Evolutionary conservation across 2,888 invertebrate genomes (phyloP).

Genomic region (Siphlonurus alternatus): DNA sequence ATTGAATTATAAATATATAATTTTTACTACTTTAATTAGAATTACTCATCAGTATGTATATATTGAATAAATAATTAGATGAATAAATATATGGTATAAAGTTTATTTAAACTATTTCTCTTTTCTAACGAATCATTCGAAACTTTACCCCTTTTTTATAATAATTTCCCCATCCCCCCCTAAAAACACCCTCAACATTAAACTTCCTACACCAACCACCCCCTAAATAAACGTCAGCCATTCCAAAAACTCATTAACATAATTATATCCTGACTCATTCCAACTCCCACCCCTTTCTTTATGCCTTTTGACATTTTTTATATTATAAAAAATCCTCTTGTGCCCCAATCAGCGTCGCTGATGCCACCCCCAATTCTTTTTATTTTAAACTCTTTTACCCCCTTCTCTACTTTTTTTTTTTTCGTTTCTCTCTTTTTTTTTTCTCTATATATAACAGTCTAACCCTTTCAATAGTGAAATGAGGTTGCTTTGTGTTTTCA

Average conservation of each 20-base stretch:
- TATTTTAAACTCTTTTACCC: neutral
- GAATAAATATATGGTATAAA: neutral
- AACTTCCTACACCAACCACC: slow-evolving; percentile 18
- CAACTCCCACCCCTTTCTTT: slow-evolving; percentile 26
- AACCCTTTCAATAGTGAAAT: slow-evolving; percentile 4
- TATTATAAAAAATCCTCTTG: neutral
- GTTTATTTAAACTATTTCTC: too few species aligned
- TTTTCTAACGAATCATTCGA: neutral
- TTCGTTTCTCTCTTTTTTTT: too few species aligned
- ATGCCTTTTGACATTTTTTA: neutral
- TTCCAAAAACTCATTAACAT: slow-evolving; percentile 11
- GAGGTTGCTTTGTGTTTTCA: slow-evolving; percentile 7
- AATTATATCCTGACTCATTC: slow-evolving; percentile 34
- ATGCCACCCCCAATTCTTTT: neutral
- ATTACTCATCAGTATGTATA: neutral
- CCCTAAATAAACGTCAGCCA: slow-evolving; percentile 12
- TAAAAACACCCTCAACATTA: slow-evolving; percentile 16
- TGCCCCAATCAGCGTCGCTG: neutral
- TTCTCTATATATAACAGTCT: neutral
- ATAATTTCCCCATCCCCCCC: slow-evolving; percentile 7
- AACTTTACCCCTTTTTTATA: neutral
- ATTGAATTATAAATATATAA: too few species aligned
- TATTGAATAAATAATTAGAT: neutral
- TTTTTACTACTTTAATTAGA: neutral
- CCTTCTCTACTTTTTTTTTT: neutral